A percentile compares a stretch with the other conserved stretches of the same genome.
phyloP scores from a whole-genome alignment of 2,113 vertebrate genomes.

The Boulengeromyrus knoepffleri region DNA sequence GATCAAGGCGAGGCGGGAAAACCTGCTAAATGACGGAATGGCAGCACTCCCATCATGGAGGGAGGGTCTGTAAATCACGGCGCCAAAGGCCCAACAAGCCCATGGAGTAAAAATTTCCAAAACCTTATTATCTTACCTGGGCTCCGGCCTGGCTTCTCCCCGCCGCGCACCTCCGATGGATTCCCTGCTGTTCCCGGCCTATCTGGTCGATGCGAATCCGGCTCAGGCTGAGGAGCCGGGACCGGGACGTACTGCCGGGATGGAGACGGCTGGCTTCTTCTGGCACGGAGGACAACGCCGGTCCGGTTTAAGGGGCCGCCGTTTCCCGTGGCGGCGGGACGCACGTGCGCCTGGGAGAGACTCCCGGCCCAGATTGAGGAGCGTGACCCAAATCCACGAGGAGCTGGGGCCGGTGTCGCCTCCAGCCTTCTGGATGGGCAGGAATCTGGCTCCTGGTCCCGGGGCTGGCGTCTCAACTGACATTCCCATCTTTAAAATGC shows the following conservation, averaged over 20 bases:
- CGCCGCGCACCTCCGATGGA: background rate
- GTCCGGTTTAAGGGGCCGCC: background rate
- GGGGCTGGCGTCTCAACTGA: constrained; percentile 53
- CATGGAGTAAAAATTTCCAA: background rate
- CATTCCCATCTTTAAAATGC: constrained; percentile 56
- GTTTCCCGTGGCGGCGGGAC: background rate
- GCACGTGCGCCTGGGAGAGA: background rate
- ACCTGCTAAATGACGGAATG: background rate
- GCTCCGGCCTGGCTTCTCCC: background rate
- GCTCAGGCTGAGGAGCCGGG: background rate
- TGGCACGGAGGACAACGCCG: background rate
- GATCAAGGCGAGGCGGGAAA: background rate
- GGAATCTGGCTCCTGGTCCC: constrained; percentile 59
- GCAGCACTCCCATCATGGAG: background rate
- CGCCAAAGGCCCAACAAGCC: background rate
- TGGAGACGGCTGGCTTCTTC: background rate
- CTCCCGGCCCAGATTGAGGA: background rate
- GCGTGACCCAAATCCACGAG: constrained; percentile 22
- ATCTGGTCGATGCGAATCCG: background rate
- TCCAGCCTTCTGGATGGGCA: constrained; percentile 35
- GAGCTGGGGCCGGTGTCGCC: constrained; percentile 9
- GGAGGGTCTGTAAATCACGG: background rate
- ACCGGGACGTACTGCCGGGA: too few species aligned
- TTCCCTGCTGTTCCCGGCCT: background rate
- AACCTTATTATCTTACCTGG: background rate